A percentile compares a stretch with the other conserved stretches of the same genome.
Evolutionary conservation across 2,113 vertebrate species (phyloP).

Genomic region (Diadophis punctatus): DNA sequence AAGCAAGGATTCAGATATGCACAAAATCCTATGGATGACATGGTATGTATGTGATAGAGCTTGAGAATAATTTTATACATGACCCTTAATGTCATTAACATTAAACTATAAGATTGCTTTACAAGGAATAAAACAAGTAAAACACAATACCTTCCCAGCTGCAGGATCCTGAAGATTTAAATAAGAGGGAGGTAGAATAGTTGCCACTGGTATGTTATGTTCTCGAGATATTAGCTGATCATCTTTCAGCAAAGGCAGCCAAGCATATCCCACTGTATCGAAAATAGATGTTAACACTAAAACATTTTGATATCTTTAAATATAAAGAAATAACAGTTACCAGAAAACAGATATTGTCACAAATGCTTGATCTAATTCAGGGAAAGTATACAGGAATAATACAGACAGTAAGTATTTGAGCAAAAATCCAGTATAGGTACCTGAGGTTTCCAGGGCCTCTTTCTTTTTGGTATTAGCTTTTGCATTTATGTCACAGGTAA

Average conservation of each 20-base stretch:
- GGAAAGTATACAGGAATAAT: constrained; percentile 35
- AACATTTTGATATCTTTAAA: constrained; percentile 13
- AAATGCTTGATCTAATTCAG: constrained; percentile 22
- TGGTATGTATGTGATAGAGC: not conserved
- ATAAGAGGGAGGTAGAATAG: constrained; percentile 83
- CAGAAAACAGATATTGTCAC: constrained; percentile 34
- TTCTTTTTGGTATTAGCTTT: constrained; percentile 96
- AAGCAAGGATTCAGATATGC: not conserved
- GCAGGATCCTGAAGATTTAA: constrained; percentile 83
- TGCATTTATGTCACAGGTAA: constrained; percentile 97
- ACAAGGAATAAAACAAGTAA: not conserved
- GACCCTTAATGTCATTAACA: not conserved
- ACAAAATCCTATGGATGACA: not conserved
- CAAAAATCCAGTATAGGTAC: constrained; percentile 64
- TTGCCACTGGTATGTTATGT: constrained; percentile 84
- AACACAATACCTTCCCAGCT: constrained; percentile 79
- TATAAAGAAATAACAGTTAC: constrained; percentile 23
- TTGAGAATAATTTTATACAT: not conserved
- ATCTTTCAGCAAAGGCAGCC: constrained; percentile 89
- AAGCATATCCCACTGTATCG: constrained; percentile 87
- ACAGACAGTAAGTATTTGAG: not conserved
- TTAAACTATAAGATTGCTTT: not conserved
- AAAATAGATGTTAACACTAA: constrained; percentile 42
- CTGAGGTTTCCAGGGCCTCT: constrained; percentile 91
- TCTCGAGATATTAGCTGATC: constrained; percentile 88